A percentile compares a stretch with the other conserved stretches of the same genome.
phyloP scores from a whole-genome alignment of 2,888 invertebrate species.

The Heliconius aoede region DNA sequence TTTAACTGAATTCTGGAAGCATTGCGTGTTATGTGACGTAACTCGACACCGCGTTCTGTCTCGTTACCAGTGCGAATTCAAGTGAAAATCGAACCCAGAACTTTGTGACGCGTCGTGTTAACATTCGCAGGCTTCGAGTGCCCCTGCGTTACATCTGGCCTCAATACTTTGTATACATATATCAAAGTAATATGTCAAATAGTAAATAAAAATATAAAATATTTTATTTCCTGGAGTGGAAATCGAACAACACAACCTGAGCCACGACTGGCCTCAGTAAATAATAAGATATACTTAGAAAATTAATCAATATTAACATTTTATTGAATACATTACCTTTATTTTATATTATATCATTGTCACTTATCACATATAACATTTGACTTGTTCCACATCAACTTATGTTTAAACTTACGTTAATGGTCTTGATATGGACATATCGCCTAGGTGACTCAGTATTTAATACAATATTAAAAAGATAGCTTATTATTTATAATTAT shows the following conservation, averaged over 20 bases:
- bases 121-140: no score
- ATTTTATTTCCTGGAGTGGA: neutral
- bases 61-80: neutral
- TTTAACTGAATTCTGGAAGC: neutral
- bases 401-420: neutral
- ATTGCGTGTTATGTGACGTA: neutral
- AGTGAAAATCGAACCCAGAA: neutral
- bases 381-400: neutral
- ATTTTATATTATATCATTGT: no score
- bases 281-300: neutral
- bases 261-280: neutral
- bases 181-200: no score
- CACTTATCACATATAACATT: conserved; percentile 7
- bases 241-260: neutral
- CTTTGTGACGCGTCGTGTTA: no score
- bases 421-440: no score
- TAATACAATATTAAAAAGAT: neutral
- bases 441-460: neutral
- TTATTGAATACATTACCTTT: neutral
- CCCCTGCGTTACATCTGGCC: no score
- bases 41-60: neutral
- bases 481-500: neutral
- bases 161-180: no score
- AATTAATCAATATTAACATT: neutral
- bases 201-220: neutral